Conservation (phyloP, 1,140 invertebrate genomes). For the Drosophila setifemur region DNA sequence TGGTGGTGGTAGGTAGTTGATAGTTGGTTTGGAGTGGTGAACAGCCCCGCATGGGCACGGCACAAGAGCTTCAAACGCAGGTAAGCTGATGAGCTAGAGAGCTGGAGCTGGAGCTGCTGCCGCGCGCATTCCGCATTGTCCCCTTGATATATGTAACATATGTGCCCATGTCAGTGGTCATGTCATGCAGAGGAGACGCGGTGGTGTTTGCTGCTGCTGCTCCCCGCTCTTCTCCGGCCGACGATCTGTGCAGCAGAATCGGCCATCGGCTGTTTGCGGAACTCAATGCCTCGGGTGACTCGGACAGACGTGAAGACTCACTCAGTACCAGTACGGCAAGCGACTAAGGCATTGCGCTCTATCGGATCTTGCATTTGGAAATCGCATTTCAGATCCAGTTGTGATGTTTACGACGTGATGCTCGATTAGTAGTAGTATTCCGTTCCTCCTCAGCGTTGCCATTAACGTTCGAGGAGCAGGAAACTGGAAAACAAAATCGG, state of each 20-base stretch:
- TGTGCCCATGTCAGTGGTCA: conserved; percentile 11
- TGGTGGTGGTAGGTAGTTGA: conserved; percentile 38
- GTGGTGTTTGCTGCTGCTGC: conserved; percentile 77
- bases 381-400: background rate
- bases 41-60: conserved; percentile 23
- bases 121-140: conserved; percentile 77
- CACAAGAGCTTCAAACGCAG: conserved; percentile 53
- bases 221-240: conserved; percentile 58
- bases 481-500: conserved; percentile 80
- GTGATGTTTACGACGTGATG: background rate
- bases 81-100: conserved; percentile 72
- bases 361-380: background rate
- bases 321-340: too few species aligned
- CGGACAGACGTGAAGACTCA: conserved; percentile 79
- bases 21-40: conserved; percentile 29
- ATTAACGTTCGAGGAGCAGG: conserved; percentile 79
- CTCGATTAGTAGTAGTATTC: conserved; percentile 47
- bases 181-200: conserved; percentile 61
- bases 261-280: conserved; percentile 43
- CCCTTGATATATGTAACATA: conserved; percentile 28
- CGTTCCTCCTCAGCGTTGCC: conserved; percentile 78
- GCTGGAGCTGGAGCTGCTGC: conserved; percentile 76
- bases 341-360: too few species aligned
- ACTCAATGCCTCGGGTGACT: conserved; percentile 47
- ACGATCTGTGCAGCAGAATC: conserved; percentile 53